A percentile compares a stretch with the other conserved stretches of the same genome.
These are phyloP conservation scores for Tenodera sinensis DNA, from an alignment of 2,888 invertebrate genomes.

Conservation along the genomic window DNA sequence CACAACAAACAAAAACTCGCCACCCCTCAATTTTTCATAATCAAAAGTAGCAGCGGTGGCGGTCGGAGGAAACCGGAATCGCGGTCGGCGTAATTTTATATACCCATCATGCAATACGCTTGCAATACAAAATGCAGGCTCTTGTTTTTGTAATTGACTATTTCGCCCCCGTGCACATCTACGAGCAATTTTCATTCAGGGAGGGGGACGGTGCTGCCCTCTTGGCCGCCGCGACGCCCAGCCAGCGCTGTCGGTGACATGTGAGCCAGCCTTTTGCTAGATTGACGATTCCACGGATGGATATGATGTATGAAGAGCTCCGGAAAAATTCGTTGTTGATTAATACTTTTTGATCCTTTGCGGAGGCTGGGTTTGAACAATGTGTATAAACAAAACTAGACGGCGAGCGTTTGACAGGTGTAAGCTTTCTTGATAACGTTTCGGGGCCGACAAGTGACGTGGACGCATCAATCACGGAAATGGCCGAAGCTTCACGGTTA, in stretches of 20 bases:
- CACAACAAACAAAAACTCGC: not conserved
- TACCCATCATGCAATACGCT: constrained; percentile 9
- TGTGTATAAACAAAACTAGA: not conserved
- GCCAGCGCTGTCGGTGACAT: constrained; percentile 21
- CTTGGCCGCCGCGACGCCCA: not conserved
- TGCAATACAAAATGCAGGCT: constrained; percentile 12
- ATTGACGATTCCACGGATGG: constrained; percentile 22
- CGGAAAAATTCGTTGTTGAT: constrained; percentile 9
- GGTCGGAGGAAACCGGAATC: not conserved
- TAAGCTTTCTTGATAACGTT: constrained; percentile 16
- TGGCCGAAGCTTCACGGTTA: not conserved
- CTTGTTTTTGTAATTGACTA: constrained; percentile 23
- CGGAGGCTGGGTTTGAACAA: not conserved
- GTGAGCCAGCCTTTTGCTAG: constrained; percentile 12
- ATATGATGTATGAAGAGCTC: constrained; percentile 13
- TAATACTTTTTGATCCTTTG: not conserved
- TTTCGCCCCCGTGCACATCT: not conserved
- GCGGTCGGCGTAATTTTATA: constrained; percentile 9
- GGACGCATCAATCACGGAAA: not conserved
- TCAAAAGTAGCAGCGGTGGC: constrained; percentile 7
- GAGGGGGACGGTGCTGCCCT: not conserved
- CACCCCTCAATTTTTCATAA: constrained; percentile 16
- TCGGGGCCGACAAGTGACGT: not conserved
- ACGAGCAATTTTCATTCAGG: constrained; percentile 17
- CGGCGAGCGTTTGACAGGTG: constrained; percentile 1